These are phyloP conservation scores for Bombus impatiens DNA, from an alignment of 1,140 invertebrate species.

Conservation along the genomic window DNA sequence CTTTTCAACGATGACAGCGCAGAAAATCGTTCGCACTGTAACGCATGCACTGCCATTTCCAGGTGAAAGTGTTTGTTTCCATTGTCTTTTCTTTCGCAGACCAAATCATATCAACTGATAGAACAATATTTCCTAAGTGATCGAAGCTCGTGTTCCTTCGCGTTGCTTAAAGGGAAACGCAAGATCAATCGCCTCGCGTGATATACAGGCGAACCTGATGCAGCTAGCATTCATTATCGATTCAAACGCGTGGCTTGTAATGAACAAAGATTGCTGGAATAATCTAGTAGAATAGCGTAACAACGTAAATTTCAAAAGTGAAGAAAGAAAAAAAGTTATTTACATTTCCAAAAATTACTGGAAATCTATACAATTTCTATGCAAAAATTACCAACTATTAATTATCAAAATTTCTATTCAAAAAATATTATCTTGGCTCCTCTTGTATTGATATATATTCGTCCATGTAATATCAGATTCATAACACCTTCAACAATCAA, in stretches of 20 bases:
- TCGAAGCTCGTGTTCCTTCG: neutral
- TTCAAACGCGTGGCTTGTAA: neutral
- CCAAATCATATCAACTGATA: neutral
- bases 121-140: conserved; percentile 33
- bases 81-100: neutral
- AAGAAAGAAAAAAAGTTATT: no score
- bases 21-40: neutral
- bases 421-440: no score
- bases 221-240: neutral
- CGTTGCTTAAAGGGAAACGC: neutral
- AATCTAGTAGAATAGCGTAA: neutral
- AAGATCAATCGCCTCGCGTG: neutral
- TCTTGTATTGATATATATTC: no score
- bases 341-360: no score
- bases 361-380: no score
- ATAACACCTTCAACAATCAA: neutral
- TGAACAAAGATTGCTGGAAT: neutral
- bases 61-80: conserved; percentile 38
- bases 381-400: no score
- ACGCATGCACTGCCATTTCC: conserved; percentile 11
- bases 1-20: neutral
- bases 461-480: no score
- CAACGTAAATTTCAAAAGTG: no score
- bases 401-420: no score
- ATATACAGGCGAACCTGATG: no score